Percentiles rank a stretch among this genome's conserved stretches.
phyloP scores from a whole-genome alignment of 1,140 invertebrate species.

The Rhopalosiphum padi region DNA sequence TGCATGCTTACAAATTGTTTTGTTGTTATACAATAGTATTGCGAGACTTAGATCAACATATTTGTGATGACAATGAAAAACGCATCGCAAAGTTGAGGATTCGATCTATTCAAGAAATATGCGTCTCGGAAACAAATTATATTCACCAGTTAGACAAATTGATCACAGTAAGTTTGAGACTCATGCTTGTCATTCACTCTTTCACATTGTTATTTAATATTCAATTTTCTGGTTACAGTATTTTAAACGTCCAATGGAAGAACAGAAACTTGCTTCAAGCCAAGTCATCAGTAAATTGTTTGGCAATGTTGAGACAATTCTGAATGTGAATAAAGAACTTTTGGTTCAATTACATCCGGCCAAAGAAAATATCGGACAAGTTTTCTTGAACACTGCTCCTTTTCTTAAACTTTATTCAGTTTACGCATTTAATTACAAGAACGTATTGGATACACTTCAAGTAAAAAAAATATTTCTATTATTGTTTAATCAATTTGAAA shows the following conservation, averaged over 20 bases:
- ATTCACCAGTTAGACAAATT: constrained; percentile 73
- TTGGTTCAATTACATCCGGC: constrained; percentile 70
- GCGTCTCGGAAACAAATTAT: constrained; percentile 77
- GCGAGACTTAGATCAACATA: constrained; percentile 65
- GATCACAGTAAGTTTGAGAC: constrained; percentile 66
- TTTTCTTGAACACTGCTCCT: constrained; percentile 75
- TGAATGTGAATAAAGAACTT: constrained; percentile 75
- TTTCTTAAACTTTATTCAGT: constrained; percentile 81
- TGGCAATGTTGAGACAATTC: constrained; percentile 76
- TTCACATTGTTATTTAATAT: constrained; percentile 42
- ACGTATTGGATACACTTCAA: constrained; percentile 60
- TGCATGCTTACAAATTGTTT: constrained; percentile 57
- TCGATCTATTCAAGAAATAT: constrained; percentile 72
- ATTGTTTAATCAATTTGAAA: constrained; percentile 29
- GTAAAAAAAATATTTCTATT: constrained; percentile 58
- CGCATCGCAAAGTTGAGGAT: constrained; percentile 65
- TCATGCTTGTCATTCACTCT: not conserved
- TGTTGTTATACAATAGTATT: constrained; percentile 64
- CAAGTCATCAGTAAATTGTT: constrained; percentile 70
- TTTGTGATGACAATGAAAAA: constrained; percentile 64
- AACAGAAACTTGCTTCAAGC: constrained; percentile 69
- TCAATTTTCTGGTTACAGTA: constrained; percentile 64
- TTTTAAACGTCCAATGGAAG: constrained; percentile 73
- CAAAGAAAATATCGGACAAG: constrained; percentile 70
- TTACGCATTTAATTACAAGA: constrained; percentile 78